Evolutionary conservation across 2,888 invertebrate genomes (phyloP).

Genomic region (Lochmaea capreae): DNA sequence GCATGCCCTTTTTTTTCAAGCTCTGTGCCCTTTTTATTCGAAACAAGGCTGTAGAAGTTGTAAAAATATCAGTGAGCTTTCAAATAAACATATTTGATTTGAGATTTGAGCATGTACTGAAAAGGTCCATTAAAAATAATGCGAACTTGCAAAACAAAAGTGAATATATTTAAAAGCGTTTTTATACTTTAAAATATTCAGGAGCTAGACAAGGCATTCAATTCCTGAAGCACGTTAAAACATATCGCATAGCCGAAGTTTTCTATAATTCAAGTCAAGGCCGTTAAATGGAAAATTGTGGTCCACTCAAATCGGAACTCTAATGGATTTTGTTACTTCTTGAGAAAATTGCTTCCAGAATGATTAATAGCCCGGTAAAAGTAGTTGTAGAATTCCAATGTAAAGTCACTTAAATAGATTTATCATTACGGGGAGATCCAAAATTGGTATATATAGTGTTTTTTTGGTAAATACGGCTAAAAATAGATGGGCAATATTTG

Average conservation of each 20-base stretch:
- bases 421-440: neutral
- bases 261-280: conserved; percentile 1
- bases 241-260: neutral
- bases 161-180: neutral
- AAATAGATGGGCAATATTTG: too few species aligned
- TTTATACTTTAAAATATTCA: neutral
- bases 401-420: neutral
- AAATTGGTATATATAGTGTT: neutral
- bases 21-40: too few species aligned
- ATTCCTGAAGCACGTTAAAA: neutral
- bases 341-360: conserved; percentile 24
- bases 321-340: conserved; percentile 26
- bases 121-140: too few species aligned
- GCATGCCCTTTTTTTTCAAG: too few species aligned
- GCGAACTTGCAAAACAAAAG: neutral
- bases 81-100: too few species aligned
- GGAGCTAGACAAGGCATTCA: neutral
- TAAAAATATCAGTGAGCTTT: too few species aligned
- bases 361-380: conserved; percentile 11
- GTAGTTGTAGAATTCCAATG: neutral
- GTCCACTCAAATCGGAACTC: conserved; percentile 23
- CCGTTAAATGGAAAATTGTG: conserved; percentile 28
- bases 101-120: too few species aligned
- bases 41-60: too few species aligned
- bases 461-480: too few species aligned